Evolutionary conservation across 2,888 invertebrate genomes (phyloP), one percentile per base, ranked within the genome.

Genomic region (Caenorhabditis afra): DNA sequence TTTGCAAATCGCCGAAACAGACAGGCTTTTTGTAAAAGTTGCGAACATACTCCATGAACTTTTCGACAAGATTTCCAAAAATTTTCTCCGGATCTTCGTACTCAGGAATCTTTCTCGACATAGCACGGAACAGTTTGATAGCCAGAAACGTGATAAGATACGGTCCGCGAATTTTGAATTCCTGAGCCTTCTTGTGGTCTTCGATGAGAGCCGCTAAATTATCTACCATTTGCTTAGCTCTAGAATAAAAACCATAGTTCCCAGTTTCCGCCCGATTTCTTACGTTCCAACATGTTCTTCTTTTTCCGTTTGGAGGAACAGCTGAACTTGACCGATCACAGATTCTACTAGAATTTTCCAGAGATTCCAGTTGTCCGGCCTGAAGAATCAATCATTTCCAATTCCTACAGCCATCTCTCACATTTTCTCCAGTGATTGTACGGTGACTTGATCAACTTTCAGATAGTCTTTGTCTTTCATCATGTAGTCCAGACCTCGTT

Each of bases 11-110:
- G 10, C 94, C 93, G 76, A 95, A 94, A 77, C 95, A 95, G 91
- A 95, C 95, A 0, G 94, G 94, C 89, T 95, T 95, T 87, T 94
- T 93, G 2, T 96, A 96, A 91, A 96, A 97, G 83, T 93, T 93
- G 50, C 92, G 90, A 83, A 95, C 94, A 91, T 96, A 97, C 86
- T 94, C 94, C 78, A 94, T 92, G 53, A 66, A 39, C 44, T 58
- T 39, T 1, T 58, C 58, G 2, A 65, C 66, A 16, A 52, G 8
- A 23, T 53, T 22, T 22, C 59, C 62, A 14, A 74, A 59, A 59
- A 53, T 11, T 5, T 35, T 22, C 8, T 53, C 39, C 44, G 55
- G 12, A 39, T 71, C 55, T 12, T 62, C 57, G 12, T 50, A n/a
- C 14, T 20, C 62, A 12, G 62, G 55, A 16, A 62, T 35, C 23